Conservation (phyloP, 1,140 invertebrate species). For the Tetraneura akinire region DNA sequence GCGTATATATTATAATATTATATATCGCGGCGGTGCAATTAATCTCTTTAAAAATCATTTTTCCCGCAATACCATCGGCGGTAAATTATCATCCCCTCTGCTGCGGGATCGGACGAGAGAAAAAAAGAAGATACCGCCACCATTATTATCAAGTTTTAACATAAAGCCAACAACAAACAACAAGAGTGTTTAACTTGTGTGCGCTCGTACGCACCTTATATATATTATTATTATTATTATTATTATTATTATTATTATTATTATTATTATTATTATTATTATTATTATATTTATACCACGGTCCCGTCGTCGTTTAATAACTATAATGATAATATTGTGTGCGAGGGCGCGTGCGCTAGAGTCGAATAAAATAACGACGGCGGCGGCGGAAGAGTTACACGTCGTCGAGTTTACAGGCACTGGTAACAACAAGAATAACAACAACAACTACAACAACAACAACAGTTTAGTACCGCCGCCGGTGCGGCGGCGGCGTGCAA, state of each 20-base stretch:
- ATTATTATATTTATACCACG: no score
- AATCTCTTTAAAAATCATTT: constrained; percentile 42
- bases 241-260: no score
- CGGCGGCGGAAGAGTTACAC: constrained; percentile 20
- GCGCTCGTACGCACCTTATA: constrained; percentile 26
- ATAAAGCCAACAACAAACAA: constrained; percentile 46
- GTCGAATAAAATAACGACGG: not conserved
- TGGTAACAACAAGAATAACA: constrained; percentile 27
- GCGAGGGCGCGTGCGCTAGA: not conserved
- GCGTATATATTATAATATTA: no score
- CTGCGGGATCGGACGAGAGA: constrained; percentile 4
- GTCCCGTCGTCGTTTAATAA: constrained; percentile 33
- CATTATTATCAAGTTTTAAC: constrained; percentile 46
- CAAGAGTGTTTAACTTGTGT: constrained; percentile 44
- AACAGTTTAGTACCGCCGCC: constrained; percentile 38
- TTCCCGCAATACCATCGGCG: constrained; percentile 28
- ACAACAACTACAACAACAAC: constrained; percentile 41
- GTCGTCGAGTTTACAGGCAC: constrained; percentile 32
- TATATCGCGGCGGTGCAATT: not conserved
- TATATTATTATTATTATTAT: no score
- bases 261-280: no score
- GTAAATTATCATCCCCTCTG: constrained; percentile 36
- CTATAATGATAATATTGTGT: not conserved
- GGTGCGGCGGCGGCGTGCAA: constrained; percentile 39
- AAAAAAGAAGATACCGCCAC: constrained; percentile 39